A percentile compares a stretch with the other conserved stretches of the same genome.
Evolutionary conservation across 1,140 invertebrate species (phyloP).

Genomic region (Aphidius ervi): DNA sequence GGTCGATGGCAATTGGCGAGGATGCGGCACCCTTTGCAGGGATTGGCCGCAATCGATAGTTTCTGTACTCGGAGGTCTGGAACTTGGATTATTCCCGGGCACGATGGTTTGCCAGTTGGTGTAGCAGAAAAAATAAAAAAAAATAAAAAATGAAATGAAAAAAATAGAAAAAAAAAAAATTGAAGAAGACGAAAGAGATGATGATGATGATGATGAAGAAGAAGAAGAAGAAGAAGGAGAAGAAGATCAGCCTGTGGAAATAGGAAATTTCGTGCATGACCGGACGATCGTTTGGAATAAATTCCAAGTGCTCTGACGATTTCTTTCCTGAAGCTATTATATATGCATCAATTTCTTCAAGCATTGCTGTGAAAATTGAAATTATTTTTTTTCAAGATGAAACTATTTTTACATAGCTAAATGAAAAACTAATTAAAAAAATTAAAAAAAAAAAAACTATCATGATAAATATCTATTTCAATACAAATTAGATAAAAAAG

Average conservation of each 20-base stretch:
- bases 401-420: too few species aligned
- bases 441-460: too few species aligned
- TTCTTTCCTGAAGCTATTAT: slow-evolving; percentile 1
- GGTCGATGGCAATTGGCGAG: slow-evolving; percentile 10
- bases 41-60: slow-evolving; percentile 7
- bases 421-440: too few species aligned
- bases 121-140: background rate
- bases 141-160: background rate
- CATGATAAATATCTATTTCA: too few species aligned
- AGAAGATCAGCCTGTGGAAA: slow-evolving; percentile 2
- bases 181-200: background rate
- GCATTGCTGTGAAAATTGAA: slow-evolving; percentile 32
- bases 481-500: slow-evolving; percentile 8
- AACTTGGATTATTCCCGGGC: slow-evolving; percentile 3
- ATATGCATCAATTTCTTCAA: too few species aligned
- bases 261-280: slow-evolving; percentile 24
- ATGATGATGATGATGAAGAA: background rate
- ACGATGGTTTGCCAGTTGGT: background rate
- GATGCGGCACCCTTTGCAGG: slow-evolving; percentile 13
- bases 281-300: slow-evolving; percentile 19
- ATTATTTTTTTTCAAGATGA: slow-evolving; percentile 25
- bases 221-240: background rate
- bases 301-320: slow-evolving; percentile 14
- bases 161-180: background rate
- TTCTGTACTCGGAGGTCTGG: slow-evolving; percentile 2